A percentile compares a stretch with the other conserved stretches of the same genome.
Conservation (phyloP, 2,797 vertebrate genomes). For the Sebastes wilsoni region DNA sequence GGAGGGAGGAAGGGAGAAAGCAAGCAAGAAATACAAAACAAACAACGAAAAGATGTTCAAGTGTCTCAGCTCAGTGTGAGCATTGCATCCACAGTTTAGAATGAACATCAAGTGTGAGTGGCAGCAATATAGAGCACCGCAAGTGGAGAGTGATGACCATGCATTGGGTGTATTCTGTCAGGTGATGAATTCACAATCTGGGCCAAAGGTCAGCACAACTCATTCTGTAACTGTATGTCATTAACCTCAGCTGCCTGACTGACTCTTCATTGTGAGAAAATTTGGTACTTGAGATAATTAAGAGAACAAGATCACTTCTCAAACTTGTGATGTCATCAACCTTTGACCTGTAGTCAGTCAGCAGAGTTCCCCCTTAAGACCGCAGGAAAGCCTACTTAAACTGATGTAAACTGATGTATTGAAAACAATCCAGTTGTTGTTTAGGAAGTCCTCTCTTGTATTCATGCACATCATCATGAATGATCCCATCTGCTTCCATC, state of each 20-base stretch:
- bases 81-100: not conserved
- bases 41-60: not conserved
- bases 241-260: not conserved
- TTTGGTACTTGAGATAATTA: not conserved
- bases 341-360: not conserved
- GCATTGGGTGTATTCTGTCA: not conserved
- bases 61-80: not conserved
- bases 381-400: slow-evolving; percentile 33
- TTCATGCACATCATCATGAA: slow-evolving; percentile 23
- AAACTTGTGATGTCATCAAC: slow-evolving; percentile 8
- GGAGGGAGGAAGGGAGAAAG: not conserved
- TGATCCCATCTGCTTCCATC: slow-evolving; percentile 47
- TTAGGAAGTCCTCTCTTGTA: slow-evolving; percentile 25
- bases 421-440: slow-evolving; percentile 14
- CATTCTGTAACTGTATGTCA: not conserved
- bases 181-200: not conserved
- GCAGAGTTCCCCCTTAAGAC: not conserved
- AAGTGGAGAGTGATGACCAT: not conserved
- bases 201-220: not conserved
- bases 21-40: not conserved
- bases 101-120: not conserved
- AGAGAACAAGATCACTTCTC: not conserved
- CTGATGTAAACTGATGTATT: slow-evolving; percentile 6
- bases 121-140: not conserved
- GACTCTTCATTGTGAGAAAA: not conserved